A percentile compares a stretch with the other conserved stretches of the same genome.
Evolutionary conservation across 2,113 vertebrate species (phyloP).

Genomic region (Strix uralensis): DNA sequence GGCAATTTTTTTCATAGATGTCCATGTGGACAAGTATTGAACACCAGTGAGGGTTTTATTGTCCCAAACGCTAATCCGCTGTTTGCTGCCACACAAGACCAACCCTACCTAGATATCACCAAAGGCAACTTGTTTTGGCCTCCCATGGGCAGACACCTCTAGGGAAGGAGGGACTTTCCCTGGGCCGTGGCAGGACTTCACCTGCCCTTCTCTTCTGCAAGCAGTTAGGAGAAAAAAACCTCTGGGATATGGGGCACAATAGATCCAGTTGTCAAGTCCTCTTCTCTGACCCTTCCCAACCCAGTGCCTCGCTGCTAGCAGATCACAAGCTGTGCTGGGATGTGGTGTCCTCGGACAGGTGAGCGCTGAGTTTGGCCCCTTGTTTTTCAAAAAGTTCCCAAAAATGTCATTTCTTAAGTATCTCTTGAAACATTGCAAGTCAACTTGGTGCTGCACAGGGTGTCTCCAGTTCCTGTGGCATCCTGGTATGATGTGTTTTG

Average conservation of each 20-base stretch:
- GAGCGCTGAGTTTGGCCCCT: background rate
- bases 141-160: background rate
- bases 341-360: background rate
- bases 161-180: background rate
- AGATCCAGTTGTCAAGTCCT: background rate
- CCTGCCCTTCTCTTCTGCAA: background rate
- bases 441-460: background rate
- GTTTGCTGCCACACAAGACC: background rate
- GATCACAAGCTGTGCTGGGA: background rate
- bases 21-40: background rate
- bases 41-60: background rate
- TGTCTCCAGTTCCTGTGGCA: background rate
- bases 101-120: background rate
- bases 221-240: background rate
- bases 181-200: background rate
- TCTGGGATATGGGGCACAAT: background rate
- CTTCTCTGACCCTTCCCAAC: background rate
- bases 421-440: background rate
- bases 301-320: background rate
- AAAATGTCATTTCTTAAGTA: background rate
- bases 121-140: background rate
- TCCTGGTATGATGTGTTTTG: background rate
- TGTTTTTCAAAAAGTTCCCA: background rate
- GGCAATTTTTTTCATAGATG: background rate
- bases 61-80: rapidly evolving